Percentiles rank a stretch among this genome's conserved stretches.
phyloP scores from a whole-genome alignment of 2,888 invertebrate species.

The Parnassius smintheus region DNA sequence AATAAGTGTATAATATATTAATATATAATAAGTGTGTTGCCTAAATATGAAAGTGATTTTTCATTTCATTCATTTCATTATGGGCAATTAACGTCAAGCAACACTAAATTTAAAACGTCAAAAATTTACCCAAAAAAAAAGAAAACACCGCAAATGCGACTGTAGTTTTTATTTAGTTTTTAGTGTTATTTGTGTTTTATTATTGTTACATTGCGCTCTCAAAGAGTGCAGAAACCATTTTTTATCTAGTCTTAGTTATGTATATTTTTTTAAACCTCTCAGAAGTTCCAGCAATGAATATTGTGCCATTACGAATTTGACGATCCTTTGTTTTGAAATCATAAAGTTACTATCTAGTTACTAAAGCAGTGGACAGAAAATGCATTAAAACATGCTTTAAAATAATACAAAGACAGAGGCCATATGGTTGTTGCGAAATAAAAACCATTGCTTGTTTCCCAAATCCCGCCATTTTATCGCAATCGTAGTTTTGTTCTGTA shows the following conservation, averaged over 20 bases:
- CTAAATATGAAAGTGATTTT: conserved; percentile 46
- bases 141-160: conserved; percentile 60
- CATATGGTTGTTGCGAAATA: conserved; percentile 2
- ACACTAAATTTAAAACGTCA: conserved; percentile 77
- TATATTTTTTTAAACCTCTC: conserved; percentile 51
- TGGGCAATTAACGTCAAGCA: conserved; percentile 74
- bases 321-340: conserved; percentile 67
- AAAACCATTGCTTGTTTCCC: conserved; percentile 6
- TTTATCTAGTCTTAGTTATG: conserved; percentile 67
- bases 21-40: conserved; percentile 28
- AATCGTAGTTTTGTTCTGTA: conserved; percentile 24
- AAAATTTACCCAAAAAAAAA: conserved; percentile 60
- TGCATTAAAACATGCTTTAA: background rate
- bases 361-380: no score
- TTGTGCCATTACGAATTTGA: conserved; percentile 71
- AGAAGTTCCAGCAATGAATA: conserved; percentile 58
- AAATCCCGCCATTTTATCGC: conserved; percentile 34
- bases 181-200: conserved; percentile 72
- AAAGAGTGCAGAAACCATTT: conserved; percentile 54
- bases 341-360: background rate
- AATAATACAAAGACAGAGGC: conserved; percentile 7
- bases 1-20: background rate
- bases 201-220: conserved; percentile 52
- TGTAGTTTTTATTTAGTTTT: conserved; percentile 67
- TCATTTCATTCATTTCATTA: conserved; percentile 58